These are phyloP conservation scores for Rhodophaea formosa DNA, from an alignment of 2,888 invertebrate species.

Conservation along the genomic window DNA sequence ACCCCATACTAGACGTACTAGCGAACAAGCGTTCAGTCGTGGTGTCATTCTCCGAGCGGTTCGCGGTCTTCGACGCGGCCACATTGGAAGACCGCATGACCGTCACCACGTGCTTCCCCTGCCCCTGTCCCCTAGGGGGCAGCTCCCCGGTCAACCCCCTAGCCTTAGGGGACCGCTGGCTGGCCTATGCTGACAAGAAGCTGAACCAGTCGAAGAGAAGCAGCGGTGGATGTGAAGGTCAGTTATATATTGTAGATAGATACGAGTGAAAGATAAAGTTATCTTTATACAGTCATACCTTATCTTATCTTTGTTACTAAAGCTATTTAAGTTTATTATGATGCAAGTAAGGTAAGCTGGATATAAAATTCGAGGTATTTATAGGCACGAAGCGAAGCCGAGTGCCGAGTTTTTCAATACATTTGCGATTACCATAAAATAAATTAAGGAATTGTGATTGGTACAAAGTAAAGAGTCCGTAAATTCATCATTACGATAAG, in stretches of 20 bases:
- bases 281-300: no score
- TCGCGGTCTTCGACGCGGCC: conserved; percentile 94
- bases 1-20: conserved; percentile 91
- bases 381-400: no score
- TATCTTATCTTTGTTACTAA: no score
- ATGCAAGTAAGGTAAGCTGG: no score
- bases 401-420: no score
- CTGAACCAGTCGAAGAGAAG: conserved; percentile 88
- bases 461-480: no score
- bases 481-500: no score
- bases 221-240: conserved; percentile 90
- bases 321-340: no score
- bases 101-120: conserved; percentile 94
- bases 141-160: conserved; percentile 85
- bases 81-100: conserved; percentile 92
- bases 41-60: conserved; percentile 93
- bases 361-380: no score
- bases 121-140: conserved; percentile 86
- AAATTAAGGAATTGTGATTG: no score
- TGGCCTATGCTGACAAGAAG: conserved; percentile 93
- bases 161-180: conserved; percentile 91
- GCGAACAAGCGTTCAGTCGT: conserved; percentile 94
- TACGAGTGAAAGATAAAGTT: no score
- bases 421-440: no score
- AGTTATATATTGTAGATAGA: conserved; percentile 18